Base-by-base conservation (phyloP, 2,113 vertebrate species). In the Hippocampus guttulatus region DNA sequence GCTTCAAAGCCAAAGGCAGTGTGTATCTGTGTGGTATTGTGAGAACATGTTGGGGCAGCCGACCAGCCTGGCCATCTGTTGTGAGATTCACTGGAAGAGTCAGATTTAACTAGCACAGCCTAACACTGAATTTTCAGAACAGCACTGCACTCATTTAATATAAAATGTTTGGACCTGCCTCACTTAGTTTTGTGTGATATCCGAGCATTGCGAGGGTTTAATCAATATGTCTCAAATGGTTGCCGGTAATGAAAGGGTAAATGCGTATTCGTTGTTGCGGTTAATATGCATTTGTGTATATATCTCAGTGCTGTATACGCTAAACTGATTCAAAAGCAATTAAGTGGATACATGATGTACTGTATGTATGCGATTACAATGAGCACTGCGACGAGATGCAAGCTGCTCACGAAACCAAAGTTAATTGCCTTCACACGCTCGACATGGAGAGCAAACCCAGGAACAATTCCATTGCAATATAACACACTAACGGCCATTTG, bases 401-500 rank as follows among this genome's bases (percentile, higher is more conserved):
- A 27, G 75, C 65, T 78, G 81, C 76, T 86, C 77, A 84, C 62
- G 71, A 85, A 86, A 81, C 75, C 85, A 75, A 65, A 65, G 69
- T 76, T 85, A 90, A 89, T 87, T 82, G 86, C 77, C 75, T 81
- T 86, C 74, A 89, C 86, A 38, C 89, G 87, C 81, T 75, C 73
- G 54, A 85, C 88, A 85, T 64, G 62, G 75, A 75, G 75, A 84
- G 73, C 74, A 83, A 85, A 81, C 80, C 66, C 15, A 58, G 65
- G 77, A 33, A 33, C 71, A 85, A 79, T 82, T 89, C 81, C 78
- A 67, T 79, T 75, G 76, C 73, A 27, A 77, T 77, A 84, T 71
- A 86, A 85, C 81, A 82, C 71, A 81, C 79, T 85, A 89, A 89
- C 83, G 88, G 87, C 75, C 77, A 82, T 87, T 85, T 84, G 76